Evolutionary conservation across 2,797 vertebrate genomes (phyloP).

Genomic region (Danio aesculapii): DNA sequence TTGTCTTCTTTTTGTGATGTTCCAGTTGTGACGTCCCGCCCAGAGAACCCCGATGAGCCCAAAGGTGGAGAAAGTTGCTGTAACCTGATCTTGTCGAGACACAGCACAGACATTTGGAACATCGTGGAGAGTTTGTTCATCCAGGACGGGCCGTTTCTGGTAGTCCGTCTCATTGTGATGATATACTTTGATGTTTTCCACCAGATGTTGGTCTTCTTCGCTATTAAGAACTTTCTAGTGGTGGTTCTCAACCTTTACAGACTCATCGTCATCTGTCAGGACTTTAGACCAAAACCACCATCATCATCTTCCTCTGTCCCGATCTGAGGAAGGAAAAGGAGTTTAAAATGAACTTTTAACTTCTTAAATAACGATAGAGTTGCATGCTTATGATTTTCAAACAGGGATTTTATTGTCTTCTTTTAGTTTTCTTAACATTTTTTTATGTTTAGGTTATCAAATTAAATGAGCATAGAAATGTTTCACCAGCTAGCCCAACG

Average conservation of each 20-base stretch:
- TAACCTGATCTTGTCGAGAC: conserved; percentile 75
- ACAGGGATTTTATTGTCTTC: too few relatives aligned
- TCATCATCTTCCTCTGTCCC: neutral
- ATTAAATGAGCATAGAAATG: too few relatives aligned
- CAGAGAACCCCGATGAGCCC: conserved; percentile 52
- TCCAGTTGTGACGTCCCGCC: conserved; percentile 82
- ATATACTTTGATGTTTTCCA: conserved; percentile 83
- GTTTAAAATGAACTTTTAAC: neutral
- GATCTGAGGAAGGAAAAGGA: conserved; percentile 21
- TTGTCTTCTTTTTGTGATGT: neutral
- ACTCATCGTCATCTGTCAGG: conserved; percentile 80
- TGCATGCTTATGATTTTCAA: neutral
- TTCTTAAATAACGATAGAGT: neutral
- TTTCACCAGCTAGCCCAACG: too few relatives aligned
- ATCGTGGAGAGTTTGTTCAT: conserved; percentile 90
- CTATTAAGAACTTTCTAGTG: conserved; percentile 92
- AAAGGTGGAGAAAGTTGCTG: conserved; percentile 49
- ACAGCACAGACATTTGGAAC: conserved; percentile 90
- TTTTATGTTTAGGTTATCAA: too few relatives aligned
- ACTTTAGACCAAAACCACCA: conserved; percentile 59
- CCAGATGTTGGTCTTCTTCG: conserved; percentile 95
- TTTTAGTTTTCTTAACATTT: too few relatives aligned
- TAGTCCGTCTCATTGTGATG: conserved; percentile 88
- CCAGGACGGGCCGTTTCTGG: conserved; percentile 93
- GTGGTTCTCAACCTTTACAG: conserved; percentile 90